phyloP scores from a whole-genome alignment of 2,797 vertebrate genomes.

The Macropus fuliginosus region DNA sequence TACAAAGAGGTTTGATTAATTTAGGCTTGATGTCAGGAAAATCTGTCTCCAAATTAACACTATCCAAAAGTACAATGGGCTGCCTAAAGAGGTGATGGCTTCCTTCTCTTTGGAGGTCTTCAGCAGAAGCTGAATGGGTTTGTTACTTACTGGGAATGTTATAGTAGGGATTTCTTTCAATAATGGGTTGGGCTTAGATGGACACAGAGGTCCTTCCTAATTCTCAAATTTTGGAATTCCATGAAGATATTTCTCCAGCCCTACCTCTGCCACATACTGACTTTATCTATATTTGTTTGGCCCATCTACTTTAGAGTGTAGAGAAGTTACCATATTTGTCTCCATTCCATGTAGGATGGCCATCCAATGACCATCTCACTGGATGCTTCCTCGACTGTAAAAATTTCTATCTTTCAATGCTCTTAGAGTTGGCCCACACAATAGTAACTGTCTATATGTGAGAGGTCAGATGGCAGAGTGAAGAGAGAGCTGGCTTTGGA shows the following conservation, averaged over 20 bases:
- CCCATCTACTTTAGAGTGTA: not conserved
- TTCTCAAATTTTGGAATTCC: not conserved
- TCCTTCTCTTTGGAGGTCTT: not conserved
- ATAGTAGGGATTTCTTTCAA: not conserved
- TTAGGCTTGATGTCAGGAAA: not conserved
- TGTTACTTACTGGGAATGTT: not conserved
- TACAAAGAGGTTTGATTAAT: not conserved
- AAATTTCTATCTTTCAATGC: not conserved
- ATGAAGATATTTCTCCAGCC: not conserved
- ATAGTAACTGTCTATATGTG: not conserved
- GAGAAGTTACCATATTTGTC: not conserved
- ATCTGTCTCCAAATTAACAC: not conserved
- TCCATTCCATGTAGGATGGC: not conserved
- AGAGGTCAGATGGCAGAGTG: not conserved
- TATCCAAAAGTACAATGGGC: not conserved
- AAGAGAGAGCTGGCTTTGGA: too few relatives aligned
- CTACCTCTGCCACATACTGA: not conserved
- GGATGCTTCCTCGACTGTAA: not conserved
- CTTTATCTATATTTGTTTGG: not conserved
- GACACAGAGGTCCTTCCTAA: too few relatives aligned
- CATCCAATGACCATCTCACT: not conserved
- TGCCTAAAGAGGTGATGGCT: not conserved
- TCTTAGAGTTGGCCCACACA: not conserved
- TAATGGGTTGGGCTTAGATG: not conserved
- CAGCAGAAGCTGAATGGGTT: not conserved